Percentiles rank a stretch among this genome's conserved stretches.
Conservation (phyloP, 2,113 vertebrate species). For the Progne subis region DNA sequence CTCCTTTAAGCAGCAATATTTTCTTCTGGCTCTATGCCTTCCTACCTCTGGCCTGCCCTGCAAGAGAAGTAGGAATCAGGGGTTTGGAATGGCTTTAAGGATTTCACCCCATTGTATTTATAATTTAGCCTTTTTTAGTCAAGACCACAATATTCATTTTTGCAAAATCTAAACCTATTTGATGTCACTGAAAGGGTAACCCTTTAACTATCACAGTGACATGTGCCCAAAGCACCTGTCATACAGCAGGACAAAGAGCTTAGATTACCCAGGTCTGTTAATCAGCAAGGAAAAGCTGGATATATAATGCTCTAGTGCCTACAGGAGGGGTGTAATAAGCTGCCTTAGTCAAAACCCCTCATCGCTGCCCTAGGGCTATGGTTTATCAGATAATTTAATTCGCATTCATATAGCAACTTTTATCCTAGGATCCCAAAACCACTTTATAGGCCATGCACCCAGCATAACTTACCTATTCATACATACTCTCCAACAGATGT, state of each 20-base stretch:
- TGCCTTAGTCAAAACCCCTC: background rate
- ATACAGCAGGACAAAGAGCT: background rate
- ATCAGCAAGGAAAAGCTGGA: background rate
- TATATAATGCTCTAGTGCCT: background rate
- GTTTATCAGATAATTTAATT: constrained; percentile 11
- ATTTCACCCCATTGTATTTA: background rate
- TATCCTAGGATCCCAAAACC: background rate
- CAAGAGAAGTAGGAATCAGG: background rate
- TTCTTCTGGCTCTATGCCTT: background rate
- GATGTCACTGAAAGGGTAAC: background rate
- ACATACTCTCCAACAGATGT: background rate
- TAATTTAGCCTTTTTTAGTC: background rate
- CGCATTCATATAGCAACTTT: background rate
- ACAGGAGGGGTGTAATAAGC: background rate
- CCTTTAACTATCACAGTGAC: background rate
- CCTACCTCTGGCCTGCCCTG: background rate
- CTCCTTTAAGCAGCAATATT: background rate
- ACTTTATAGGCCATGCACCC: background rate
- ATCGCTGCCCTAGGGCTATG: background rate
- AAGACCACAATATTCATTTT: background rate
- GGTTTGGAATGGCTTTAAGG: background rate
- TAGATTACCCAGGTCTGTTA: background rate
- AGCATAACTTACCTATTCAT: background rate
- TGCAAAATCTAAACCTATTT: background rate
- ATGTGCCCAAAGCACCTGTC: background rate